A percentile compares a stretch with the other conserved stretches of the same genome.
Conservation (phyloP, 2,797 vertebrate species). For the Rhadinocentrus ornatus region DNA sequence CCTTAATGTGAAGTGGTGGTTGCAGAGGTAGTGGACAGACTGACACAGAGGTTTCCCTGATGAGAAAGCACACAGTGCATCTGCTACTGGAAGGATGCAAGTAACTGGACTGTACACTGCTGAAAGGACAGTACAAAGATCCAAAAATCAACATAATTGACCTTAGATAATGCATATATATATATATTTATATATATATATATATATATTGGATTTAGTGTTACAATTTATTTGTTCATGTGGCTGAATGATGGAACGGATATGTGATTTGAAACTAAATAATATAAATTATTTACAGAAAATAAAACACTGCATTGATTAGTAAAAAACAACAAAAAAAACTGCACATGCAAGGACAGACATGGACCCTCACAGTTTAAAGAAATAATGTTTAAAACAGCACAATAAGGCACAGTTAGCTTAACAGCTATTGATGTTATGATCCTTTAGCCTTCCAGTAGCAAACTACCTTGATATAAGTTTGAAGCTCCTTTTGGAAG, state of each 20-base stretch:
- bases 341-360: background rate
- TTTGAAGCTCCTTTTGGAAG: background rate
- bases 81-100: slow-evolving; percentile 50
- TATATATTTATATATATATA: no score
- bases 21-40: slow-evolving; percentile 72
- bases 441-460: slow-evolving; percentile 50
- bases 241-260: background rate
- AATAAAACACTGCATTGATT: slow-evolving; percentile 15
- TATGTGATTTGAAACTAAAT: background rate
- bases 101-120: slow-evolving; percentile 26
- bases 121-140: slow-evolving; percentile 17
- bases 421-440: slow-evolving; percentile 10
- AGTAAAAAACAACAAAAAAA: slow-evolving; percentile 31
- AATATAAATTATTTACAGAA: slow-evolving; percentile 9
- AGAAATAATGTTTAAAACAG: slow-evolving; percentile 9
- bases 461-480: slow-evolving; percentile 26
- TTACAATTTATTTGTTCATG: slow-evolving; percentile 12
- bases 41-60: slow-evolving; percentile 43
- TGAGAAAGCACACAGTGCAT: slow-evolving; percentile 25
- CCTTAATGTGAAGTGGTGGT: slow-evolving; percentile 40
- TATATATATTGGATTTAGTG: slow-evolving; percentile 10
- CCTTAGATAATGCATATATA: background rate
- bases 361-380: background rate
- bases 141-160: slow-evolving; percentile 21
- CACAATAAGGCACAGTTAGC: slow-evolving; percentile 76